Conservation (phyloP, 23 tunicate genomes). For the Phallusia fumigata region DNA sequence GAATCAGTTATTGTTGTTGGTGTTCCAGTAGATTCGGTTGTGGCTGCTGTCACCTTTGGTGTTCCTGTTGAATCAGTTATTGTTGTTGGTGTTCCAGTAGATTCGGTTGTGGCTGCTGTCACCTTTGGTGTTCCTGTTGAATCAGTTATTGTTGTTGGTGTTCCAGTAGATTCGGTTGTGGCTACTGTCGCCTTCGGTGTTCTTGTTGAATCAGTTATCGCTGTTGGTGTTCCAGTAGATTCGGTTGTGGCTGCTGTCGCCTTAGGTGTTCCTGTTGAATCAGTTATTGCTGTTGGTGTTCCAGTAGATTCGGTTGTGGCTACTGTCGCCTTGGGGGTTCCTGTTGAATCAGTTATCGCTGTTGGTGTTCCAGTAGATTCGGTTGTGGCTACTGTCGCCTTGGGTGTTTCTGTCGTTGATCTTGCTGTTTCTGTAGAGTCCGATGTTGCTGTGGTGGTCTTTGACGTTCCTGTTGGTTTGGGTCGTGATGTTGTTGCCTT, state of each 20-base stretch:
- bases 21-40: not conserved
- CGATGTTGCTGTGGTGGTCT: not conserved
- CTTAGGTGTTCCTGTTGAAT: not conserved
- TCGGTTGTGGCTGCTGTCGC: not conserved
- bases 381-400: not conserved
- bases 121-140: not conserved
- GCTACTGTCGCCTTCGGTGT: too few relatives aligned
- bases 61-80: not conserved
- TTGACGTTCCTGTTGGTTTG: not conserved
- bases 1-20: not conserved
- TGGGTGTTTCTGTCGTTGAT: not conserved
- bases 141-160: too few relatives aligned
- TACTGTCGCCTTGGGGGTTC: not conserved
- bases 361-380: not conserved
- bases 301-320: too few relatives aligned
- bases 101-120: not conserved
- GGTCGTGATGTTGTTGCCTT: not conserved
- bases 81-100: constrained; percentile 14
- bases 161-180: too few relatives aligned
- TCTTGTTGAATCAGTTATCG: not conserved
- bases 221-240: not conserved
- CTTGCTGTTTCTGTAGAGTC: not conserved
- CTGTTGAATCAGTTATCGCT: not conserved
- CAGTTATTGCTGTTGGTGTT: too few relatives aligned
- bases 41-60: not conserved